Evolutionary conservation across 64 coral and sea anemone genomes (phyloP).

Genomic region (Platygyra sinensis): DNA sequence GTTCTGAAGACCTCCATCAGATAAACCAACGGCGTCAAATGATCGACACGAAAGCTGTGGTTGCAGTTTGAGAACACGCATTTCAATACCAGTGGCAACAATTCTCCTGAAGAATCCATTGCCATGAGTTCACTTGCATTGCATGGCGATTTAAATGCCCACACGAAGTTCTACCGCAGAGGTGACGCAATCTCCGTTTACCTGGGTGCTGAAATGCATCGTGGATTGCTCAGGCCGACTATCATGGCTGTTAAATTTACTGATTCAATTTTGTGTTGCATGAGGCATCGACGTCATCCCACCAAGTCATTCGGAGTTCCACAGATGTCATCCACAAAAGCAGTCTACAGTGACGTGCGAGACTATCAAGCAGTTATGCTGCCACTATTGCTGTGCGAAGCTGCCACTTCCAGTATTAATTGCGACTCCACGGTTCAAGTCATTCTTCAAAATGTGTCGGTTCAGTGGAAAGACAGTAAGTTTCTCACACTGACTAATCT

Average conservation of each 20-base stretch:
- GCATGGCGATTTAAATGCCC: slow-evolving; percentile 1
- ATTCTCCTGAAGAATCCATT: slow-evolving; percentile 20
- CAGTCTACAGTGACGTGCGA: slow-evolving; percentile 23
- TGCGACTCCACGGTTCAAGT: background rate
- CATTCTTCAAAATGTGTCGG: slow-evolving; percentile 24
- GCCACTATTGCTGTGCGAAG: slow-evolving; percentile 53
- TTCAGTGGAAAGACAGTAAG: slow-evolving; percentile 42
- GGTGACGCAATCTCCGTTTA: slow-evolving; percentile 23
- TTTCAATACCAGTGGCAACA: background rate
- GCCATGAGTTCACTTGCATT: slow-evolving; percentile 3
- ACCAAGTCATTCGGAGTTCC: slow-evolving; percentile 36
- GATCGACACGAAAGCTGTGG: slow-evolving; percentile 34
- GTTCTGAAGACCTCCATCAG: slow-evolving; percentile 15
- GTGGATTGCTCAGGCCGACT: slow-evolving; percentile 51
- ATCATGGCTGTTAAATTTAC: slow-evolving; percentile 47
- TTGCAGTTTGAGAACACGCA: background rate
- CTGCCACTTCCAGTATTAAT: slow-evolving; percentile 42
- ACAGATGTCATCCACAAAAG: background rate
- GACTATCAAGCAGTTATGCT: slow-evolving; percentile 54
- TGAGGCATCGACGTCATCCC: slow-evolving; percentile 53
- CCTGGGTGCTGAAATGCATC: slow-evolving; percentile 1
- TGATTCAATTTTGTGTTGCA: slow-evolving; percentile 30
- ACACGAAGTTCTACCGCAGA: slow-evolving; percentile 25
- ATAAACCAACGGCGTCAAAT: slow-evolving; percentile 26
- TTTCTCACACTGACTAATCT: background rate